Evolutionary conservation across 2,888 invertebrate species (phyloP).

Genomic region (Heteropelma amictum): DNA sequence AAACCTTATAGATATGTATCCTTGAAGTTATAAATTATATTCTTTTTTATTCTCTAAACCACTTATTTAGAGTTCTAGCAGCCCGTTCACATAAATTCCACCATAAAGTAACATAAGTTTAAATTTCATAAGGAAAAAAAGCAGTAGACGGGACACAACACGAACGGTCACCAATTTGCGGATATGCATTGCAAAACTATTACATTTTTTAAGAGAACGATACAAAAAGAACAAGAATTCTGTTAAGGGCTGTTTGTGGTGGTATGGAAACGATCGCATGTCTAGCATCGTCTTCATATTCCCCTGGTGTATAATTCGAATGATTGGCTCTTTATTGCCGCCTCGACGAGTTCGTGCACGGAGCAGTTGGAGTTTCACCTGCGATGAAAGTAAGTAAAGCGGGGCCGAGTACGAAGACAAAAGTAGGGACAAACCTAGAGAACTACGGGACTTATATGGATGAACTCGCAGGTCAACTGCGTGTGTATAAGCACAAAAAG

Average conservation of each 20-base stretch:
- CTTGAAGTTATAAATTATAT: no score
- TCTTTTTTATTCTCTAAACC: no score
- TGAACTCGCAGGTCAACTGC: constrained; percentile 32
- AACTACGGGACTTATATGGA: background rate
- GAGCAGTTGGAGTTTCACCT: background rate
- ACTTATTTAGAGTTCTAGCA: no score
- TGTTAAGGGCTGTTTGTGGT: constrained; percentile 1
- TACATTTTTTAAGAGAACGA: no score
- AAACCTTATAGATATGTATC: no score
- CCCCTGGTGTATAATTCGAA: constrained; percentile 46
- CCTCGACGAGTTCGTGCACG: constrained; percentile 43
- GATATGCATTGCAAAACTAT: no score
- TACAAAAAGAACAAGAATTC: no score
- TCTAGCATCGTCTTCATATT: constrained; percentile 16
- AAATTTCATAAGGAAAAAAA: no score
- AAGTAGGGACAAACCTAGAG: background rate
- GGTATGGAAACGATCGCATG: constrained; percentile 11
- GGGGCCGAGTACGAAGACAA: background rate
- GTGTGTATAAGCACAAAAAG: constrained; percentile 2
- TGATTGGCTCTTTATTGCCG: constrained; percentile 53
- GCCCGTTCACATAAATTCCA: no score
- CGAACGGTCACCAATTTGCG: no score
- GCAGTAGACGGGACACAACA: no score
- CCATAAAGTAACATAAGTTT: no score
- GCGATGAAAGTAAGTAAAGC: background rate